Conservation (phyloP, 2,113 vertebrate species). For the Gambusia affinis region DNA sequence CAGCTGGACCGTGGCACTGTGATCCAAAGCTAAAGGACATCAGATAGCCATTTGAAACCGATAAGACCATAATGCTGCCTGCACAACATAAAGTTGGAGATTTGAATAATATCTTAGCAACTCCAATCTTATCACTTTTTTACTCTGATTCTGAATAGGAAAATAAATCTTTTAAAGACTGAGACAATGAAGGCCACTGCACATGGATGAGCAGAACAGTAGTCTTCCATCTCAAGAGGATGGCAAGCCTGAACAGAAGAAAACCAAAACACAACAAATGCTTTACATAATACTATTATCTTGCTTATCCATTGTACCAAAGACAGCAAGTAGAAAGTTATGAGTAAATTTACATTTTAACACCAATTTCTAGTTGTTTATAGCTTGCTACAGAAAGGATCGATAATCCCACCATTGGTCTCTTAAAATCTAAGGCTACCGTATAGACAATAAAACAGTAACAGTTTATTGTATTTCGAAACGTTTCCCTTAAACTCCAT, state of each 20-base stretch:
- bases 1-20: background rate
- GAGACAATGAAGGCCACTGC: background rate
- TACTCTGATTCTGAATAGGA: background rate
- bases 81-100: background rate
- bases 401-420: background rate
- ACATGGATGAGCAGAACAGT: background rate
- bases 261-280: background rate
- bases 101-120: background rate
- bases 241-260: background rate
- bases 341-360: background rate
- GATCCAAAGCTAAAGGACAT: background rate
- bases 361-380: background rate
- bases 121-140: background rate
- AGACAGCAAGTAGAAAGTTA: background rate
- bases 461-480: background rate
- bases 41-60: background rate
- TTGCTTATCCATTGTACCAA: background rate
- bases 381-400: background rate
- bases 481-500: background rate
- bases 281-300: background rate
- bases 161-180: background rate
- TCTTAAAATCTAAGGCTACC: fast-evolving
- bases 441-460: background rate
- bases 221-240: no score
- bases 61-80: background rate